phyloP scores from a whole-genome alignment of 2,797 vertebrate species.

The Gymnoscopelus microlampas region DNA sequence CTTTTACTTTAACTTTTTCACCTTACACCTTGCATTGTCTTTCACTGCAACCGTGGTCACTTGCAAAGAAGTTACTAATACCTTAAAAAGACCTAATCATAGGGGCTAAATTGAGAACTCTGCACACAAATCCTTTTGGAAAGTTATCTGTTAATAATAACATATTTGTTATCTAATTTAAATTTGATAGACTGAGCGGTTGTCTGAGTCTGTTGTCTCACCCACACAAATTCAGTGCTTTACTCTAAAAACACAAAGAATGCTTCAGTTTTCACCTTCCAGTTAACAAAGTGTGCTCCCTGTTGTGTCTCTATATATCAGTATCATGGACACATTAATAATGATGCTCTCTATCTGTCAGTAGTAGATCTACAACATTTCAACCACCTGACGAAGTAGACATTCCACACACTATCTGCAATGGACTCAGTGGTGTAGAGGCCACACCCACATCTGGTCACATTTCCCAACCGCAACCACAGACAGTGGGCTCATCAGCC shows the following conservation, averaged over 20 bases:
- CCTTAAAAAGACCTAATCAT: background rate
- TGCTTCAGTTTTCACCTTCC: no score
- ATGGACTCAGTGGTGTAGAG: constrained; percentile 3
- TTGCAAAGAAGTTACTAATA: background rate
- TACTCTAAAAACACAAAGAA: background rate
- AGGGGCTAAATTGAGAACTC: constrained; percentile 5
- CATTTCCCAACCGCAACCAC: constrained; percentile 17
- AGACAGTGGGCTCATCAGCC: background rate
- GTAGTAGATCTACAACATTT: constrained; percentile 17
- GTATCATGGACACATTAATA: background rate
- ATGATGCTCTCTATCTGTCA: constrained; percentile 28
- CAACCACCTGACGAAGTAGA: constrained; percentile 19
- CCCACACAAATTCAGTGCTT: background rate
- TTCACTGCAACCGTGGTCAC: background rate
- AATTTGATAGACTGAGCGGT: background rate
- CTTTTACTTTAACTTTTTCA: constrained; percentile 15
- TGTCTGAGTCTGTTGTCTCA: background rate
- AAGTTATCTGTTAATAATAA: no score
- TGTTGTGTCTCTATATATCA: background rate
- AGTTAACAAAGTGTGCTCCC: no score
- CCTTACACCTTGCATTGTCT: constrained; percentile 1
- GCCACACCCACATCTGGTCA: constrained; percentile 17
- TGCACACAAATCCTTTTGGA: no score
- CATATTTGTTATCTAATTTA: background rate
- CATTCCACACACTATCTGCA: constrained; percentile 6